Evolutionary conservation across 2,113 vertebrate genomes (phyloP), one percentile per base, ranked within the genome.

Genomic region (Atractosteus spatula): DNA sequence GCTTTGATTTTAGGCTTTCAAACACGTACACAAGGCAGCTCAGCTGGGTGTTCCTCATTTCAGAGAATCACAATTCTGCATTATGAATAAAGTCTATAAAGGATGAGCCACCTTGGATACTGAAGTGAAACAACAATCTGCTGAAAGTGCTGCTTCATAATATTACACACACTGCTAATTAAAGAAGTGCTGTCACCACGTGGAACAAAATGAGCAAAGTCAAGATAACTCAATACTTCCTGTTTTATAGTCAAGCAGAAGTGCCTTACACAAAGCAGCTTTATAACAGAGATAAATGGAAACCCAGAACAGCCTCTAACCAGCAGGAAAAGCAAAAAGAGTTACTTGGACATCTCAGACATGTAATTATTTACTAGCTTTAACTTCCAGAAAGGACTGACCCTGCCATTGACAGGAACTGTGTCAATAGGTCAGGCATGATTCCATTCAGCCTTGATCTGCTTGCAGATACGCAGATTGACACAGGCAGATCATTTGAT

Each of bases 181-280:
- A 59, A 12, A 59, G 16, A 51, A 63, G 12, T 16, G 44, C 11
- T 67, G 56, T 76, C 64, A 62, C 55, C 68, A 44, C 69, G 13
- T 56, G 14, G 59, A 66, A 63, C 17, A 68, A 68, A 44, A 64
- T 63, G n/a, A 78, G 41, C 29, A 11, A 8, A 1, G 4, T 12
- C 29, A 69, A 62, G 72, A 64, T 54, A 45, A 61, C 55, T 43
- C 41, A 55, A 54, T 54, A 81, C 81, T 84, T 86, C 81, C 81
- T 81, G 81, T 83, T 80, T 78, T 45, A 63, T 65, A 56, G 43
- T 45, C 72, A 83, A 73, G 73, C 77, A 73, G 69, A 75, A 75
- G 64, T 44, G 69, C 59, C 41, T 72, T 45, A 17, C 45, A 29
- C 47, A 13, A 51, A 66, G 51, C 45, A 54, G 3, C n/a, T 45